A percentile compares a stretch with the other conserved stretches of the same genome.
Conservation (phyloP, 2,113 vertebrate genomes). For the Gasterosteus aculeatus region DNA sequence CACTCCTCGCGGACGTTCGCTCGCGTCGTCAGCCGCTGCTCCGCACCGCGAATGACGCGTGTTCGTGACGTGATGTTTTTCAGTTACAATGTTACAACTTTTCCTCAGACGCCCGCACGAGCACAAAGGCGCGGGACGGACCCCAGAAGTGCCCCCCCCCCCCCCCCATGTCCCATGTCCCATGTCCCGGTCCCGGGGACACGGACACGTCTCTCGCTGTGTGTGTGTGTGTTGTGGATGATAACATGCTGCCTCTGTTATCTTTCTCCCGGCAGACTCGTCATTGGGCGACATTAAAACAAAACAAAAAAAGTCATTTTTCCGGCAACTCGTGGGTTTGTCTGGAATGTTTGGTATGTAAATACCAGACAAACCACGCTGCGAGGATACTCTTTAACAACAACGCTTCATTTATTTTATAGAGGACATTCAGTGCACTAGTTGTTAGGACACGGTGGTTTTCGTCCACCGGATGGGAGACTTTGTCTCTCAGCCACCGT, state of each 20-base stretch:
- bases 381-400: not conserved
- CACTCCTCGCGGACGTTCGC: not conserved
- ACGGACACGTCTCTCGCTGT: not conserved
- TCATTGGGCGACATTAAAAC: not conserved
- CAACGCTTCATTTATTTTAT: not conserved
- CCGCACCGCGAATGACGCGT: not conserved
- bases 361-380: not conserved
- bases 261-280: conserved; percentile 14
- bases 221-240: conserved; percentile 45
- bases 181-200: not conserved
- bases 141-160: conserved; percentile 54
- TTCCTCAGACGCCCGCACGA: conserved; percentile 22
- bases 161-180: too few species aligned
- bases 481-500: not conserved
- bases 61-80: not conserved
- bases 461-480: not conserved
- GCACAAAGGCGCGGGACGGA: conserved; percentile 43
- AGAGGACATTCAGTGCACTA: not conserved
- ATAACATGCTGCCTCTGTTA: conserved; percentile 56
- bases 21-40: conserved; percentile 18
- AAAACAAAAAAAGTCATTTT: conserved; percentile 7
- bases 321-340: conserved; percentile 33
- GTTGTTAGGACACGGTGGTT: not conserved
- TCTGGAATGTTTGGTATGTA: not conserved
- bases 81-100: conserved; percentile 41